These are phyloP conservation scores for Equus przewalskii DNA, from an alignment of 2,113 vertebrate species.

Conservation along the genomic window DNA sequence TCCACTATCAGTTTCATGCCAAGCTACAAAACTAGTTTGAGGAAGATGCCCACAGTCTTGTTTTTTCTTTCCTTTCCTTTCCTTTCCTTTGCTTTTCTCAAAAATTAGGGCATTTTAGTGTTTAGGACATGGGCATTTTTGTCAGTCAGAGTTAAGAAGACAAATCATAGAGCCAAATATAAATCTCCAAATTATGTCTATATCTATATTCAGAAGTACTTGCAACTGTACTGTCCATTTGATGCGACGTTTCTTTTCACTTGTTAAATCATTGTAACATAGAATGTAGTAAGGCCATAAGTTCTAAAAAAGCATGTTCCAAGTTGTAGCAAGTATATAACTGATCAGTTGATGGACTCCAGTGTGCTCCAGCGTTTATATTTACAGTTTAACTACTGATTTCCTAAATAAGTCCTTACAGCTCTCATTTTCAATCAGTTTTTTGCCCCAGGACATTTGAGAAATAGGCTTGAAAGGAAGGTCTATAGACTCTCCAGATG, in stretches of 20 bases:
- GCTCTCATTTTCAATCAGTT: neutral
- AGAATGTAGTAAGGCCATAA: neutral
- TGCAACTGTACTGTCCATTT: neutral
- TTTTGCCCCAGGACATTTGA: slow-evolving; percentile 6
- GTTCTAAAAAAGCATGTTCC: neutral
- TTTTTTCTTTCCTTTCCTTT: neutral
- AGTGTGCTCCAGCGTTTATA: neutral
- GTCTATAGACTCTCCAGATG: neutral
- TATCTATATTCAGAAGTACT: neutral
- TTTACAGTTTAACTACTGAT: neutral
- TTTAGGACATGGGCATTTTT: neutral
- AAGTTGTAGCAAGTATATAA: neutral
- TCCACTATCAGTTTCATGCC: neutral
- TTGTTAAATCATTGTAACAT: neutral
- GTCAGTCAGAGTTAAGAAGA: neutral
- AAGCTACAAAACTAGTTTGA: neutral
- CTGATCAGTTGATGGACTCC: neutral
- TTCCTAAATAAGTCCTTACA: neutral
- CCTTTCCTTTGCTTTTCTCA: neutral
- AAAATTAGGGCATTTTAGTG: neutral
- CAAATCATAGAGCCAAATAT: neutral
- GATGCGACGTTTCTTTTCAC: neutral
- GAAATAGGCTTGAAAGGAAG: neutral
- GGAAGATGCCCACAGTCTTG: neutral
- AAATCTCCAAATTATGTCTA: neutral